These are phyloP conservation scores for Eospalax fontanierii DNA, from an alignment of 2,797 vertebrate species.

Conservation along the genomic window DNA sequence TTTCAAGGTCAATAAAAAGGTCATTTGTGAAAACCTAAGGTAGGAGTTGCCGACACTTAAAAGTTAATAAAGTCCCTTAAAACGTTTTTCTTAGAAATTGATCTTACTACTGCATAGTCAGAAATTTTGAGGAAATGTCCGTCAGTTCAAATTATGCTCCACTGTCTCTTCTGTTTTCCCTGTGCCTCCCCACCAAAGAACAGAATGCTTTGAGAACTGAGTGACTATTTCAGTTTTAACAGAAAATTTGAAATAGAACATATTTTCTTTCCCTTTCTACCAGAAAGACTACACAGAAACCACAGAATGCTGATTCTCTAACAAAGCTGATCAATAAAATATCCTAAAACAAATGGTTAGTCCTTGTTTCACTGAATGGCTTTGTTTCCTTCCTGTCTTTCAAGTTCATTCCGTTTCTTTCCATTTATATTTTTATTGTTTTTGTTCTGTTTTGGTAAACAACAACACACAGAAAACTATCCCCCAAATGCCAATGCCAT, in stretches of 20 bases:
- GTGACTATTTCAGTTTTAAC: constrained; percentile 46
- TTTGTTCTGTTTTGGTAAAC: constrained; percentile 32
- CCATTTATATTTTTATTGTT: not conserved
- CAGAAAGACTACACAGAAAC: constrained; percentile 5
- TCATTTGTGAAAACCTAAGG: constrained; percentile 25
- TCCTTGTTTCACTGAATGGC: not conserved
- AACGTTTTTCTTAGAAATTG: not conserved
- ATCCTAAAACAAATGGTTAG: not conserved
- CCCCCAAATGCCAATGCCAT: not conserved
- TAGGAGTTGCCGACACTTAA: not conserved
- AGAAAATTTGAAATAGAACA: constrained; percentile 19
- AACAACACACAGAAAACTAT: not conserved
- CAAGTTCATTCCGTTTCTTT: not conserved
- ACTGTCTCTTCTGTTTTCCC: not conserved
- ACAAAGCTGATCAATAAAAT: constrained; percentile 12
- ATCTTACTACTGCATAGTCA: not conserved
- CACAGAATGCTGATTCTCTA: not conserved
- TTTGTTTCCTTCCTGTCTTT: not conserved
- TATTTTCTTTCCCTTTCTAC: constrained; percentile 39
- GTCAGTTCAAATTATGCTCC: not conserved
- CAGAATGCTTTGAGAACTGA: not conserved
- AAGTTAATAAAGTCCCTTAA: constrained; percentile 7
- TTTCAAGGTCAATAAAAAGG: not conserved
- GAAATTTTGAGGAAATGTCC: not conserved
- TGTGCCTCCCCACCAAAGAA: not conserved